Evolutionary conservation across 2,888 invertebrate genomes (phyloP), one percentile per base, ranked within the genome.

Genomic region (Coremacera marginata): DNA sequence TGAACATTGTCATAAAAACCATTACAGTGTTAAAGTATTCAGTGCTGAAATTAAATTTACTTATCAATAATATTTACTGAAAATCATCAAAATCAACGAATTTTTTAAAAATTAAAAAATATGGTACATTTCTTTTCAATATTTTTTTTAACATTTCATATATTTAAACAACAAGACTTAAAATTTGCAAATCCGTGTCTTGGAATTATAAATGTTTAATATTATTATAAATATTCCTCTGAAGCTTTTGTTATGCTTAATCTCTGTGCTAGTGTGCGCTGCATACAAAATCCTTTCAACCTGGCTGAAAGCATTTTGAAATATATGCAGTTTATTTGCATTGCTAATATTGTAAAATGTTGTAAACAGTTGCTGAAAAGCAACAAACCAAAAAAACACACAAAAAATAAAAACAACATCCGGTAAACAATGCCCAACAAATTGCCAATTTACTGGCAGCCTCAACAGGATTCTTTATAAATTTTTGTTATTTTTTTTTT

Each of bases 321-420:
- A 86, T 85, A 87, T 86, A 86, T 87, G 87, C 86, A 86, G 86
- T 86, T 86, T 86, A 86, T 87, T 85, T 84, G 82, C 51, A 70
- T 62, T 71, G 75, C 82, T 84, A 85, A 86, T 86, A 82, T 84
- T 52, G 62, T 31, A 44, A 84, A 86, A 85, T 85, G 79, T 77
- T 22, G 27, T 70, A 67, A 65, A 55, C 5, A 5, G 31, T 52
- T 25, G 52, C 67, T 14, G n/a, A 31, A 34, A 19, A 65, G 65
- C 34, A 63, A 16, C 5, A 62, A 62, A 14, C 19, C 2, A 3
- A 65, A 65, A 19, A 31, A 19, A 62, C 25, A 27, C 31, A 7
- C 5, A 65, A 65, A 34, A 14, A 31, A 22, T 16, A 55, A n/a
- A 7, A 55, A 7, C 5, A 80, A 83, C 80, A 80, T 84, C 81